Evolutionary conservation across 1,140 invertebrate genomes (phyloP), one percentile per base, ranked within the genome.

Genomic region (Papilio xuthus): DNA sequence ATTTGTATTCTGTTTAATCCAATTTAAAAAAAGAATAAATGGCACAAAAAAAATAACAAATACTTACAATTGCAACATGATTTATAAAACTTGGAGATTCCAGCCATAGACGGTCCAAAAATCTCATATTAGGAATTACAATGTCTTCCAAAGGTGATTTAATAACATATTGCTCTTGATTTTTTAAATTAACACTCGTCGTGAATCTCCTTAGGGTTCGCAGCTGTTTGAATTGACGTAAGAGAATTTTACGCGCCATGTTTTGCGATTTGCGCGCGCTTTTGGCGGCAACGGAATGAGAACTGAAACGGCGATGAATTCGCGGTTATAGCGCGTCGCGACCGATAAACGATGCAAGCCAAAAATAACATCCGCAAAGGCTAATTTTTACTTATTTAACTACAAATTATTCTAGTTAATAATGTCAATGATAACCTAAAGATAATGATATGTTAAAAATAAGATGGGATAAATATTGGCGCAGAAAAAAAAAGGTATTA

Each of bases 1-100:
- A 50, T 18, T 50, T 50, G 1, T 18, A 13, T 50, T 50, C 4
- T 18, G 15, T 50, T 50, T 44, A 44, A 44, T 47, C 44, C 44
- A 47, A 47, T 47, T 47, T 47, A 60, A 60, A 60, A 60, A 32
- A 37, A 13, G 20, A 23, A 10, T 23, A 75, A 75, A 67, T 44
- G 69, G 26, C 70, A 70, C 42, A 50, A 71, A 15, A 77, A 20
- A 74, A 73, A 4, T 79, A 80, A 76, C 60, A 32, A 76, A 42
- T 78, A 92, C 92, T 90, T 81, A 93, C 92, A 71, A 92, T 78
- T n/a, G 92, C 89, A 70, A 91, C 81, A 75, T 86, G 88, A 77
- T 91, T 87, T 41, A 83, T 82, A 72, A 88, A 92, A 53, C 82
- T 77, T 23, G 82, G 71, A 4, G 81, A 85, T 42, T 91, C 78